Base-by-base conservation (phyloP, 2,888 invertebrate species). In the Timema cristinae region DNA sequence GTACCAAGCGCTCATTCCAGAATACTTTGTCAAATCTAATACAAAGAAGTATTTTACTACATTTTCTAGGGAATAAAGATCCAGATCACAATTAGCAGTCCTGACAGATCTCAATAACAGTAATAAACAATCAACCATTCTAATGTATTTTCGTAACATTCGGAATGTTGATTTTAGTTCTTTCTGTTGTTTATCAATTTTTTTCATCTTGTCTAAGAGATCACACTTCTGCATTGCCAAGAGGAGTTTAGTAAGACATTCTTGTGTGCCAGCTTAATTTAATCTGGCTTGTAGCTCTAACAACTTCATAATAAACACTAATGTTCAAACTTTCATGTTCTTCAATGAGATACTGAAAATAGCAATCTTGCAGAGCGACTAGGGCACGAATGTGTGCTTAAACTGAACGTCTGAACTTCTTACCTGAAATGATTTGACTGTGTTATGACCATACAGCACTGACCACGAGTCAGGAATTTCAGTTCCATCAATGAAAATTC, bases 351-450 rank as follows among this genome's bases (percentile, higher is more conserved):
- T 61, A 48, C 8, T 70, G 49, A 59, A 70, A 49, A 5, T 47
- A 61, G 9, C 50, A 56, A 49, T 50, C 66, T 50, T 70, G 70
- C 6, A 70, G 47, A 16, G 70, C 50, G 13, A 63, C 63, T 48
- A 70, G 66, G 16, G 47, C 63, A 10, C 50, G 6, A n/a, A 51
- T n/a, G 47, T 70, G 70, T 47, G 66, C 16, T 70, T 70, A 49
- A 63, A 70, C 11, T 16, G 50, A 48, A 50, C 66, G 49, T 50
- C 51, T 61, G 9, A 70, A 61, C 61, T 70, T 61, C 50, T 70
- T 49, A 1, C 70, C 70, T 63, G 15, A 50, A 15, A 70, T 6
- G n/a, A 70, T 70, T 16, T 70, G 70, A 15, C 50, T 61, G 63
- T 70, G 15, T 49, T 50, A 63, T 61, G 15, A n/a, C 70, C 66